Percentiles rank a stretch among this genome's conserved stretches.
These are phyloP conservation scores for Mormyrus lacerda DNA, from an alignment of 2,113 vertebrate species.

Conservation along the genomic window DNA sequence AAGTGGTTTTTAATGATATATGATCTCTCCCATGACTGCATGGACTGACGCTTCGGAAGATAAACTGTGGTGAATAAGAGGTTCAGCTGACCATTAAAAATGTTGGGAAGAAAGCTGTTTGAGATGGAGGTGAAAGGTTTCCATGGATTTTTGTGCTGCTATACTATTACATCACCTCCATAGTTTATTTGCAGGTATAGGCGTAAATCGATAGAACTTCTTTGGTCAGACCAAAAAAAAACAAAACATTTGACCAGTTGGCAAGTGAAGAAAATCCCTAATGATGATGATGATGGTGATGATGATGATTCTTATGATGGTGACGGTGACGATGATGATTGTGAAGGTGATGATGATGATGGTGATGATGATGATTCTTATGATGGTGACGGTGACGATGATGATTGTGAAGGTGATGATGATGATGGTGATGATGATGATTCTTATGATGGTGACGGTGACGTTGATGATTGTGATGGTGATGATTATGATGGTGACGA, in stretches of 20 bases:
- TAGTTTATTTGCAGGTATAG: neutral
- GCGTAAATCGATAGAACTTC: neutral
- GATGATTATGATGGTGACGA: neutral
- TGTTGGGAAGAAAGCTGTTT: neutral
- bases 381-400: neutral
- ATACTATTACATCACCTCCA: neutral
- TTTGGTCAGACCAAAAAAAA: neutral
- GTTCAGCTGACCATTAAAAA: neutral
- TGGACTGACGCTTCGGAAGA: neutral
- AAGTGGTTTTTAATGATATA: slow-evolving; percentile 7
- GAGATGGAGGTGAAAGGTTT: neutral
- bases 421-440: neutral
- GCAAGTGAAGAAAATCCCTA: neutral
- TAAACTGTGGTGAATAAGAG: neutral
- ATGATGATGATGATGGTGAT: neutral
- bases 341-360: neutral
- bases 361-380: neutral
- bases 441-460: neutral
- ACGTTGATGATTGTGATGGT: too few relatives aligned
- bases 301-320: neutral
- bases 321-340: neutral
- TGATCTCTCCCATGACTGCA: neutral
- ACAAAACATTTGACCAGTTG: neutral
- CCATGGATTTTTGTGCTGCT: neutral
- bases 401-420: neutral